Evolutionary conservation across 2,113 vertebrate genomes (phyloP), one percentile per base, ranked within the genome.

Genomic region (Balaenoptera acutorostrata): DNA sequence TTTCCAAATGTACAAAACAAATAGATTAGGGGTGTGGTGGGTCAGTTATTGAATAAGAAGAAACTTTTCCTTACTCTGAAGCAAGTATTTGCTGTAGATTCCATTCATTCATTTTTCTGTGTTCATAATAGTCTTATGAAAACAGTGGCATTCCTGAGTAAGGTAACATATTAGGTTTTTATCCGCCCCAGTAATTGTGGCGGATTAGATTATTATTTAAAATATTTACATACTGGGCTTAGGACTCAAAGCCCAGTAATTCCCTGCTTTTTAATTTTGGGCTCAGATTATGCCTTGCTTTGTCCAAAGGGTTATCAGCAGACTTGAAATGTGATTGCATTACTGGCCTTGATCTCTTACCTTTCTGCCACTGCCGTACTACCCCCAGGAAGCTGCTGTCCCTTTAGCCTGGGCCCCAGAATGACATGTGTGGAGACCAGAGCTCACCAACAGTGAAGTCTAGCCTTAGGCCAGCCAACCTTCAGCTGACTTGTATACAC

Each of bases 1-100:
- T 89, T 91, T 95, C 31, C 9, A 81, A 93, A 80, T 85, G 14
- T 64, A 18, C 41, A 92, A 93, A 81, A 84, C 29, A 95, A 82
- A 89, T 21, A 93, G 66, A 74, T 61, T 55, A 25, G 20, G 23
- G 8, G 1, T 90, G 5, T 52, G 46, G 18, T 46, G 31, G 49
- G 74, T 63, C 6, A 80, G 6, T 29, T 80, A 68, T 31, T 44
- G 23, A 94, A 83, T 59, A 63, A 66, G 71, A 88, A 90, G n/a
- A 81, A 96, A 95, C 13, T 20, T 25, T 68, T 96, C 55, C 8
- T 80, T 49, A 81, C 49, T 86, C 39, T 29, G 17, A 11, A 69
- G 41, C 17, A 72, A 52, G 93, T 52, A 66, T 91, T 96, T 92
- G 12, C 25, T 90, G 1, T n/a, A 52, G 18, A 55, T 33, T 15